These are phyloP conservation scores for Galerucella nymphaeae DNA, from an alignment of 2,888 invertebrate species.

Conservation along the genomic window DNA sequence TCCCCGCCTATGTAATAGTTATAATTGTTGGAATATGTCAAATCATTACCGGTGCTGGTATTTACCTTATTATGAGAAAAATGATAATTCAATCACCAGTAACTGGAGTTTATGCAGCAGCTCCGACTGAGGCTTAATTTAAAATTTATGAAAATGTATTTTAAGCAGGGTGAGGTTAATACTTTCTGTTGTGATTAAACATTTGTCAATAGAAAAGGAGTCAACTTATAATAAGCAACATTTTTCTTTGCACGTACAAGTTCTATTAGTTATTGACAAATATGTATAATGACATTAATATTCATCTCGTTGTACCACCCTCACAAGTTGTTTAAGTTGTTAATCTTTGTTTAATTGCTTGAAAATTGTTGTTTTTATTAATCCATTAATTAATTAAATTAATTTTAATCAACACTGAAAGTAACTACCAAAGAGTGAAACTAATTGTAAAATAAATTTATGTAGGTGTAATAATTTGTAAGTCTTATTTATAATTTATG, in stretches of 20 bases:
- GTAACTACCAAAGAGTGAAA: background rate
- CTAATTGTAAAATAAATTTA: background rate
- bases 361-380: background rate
- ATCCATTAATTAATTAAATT: too few relatives aligned
- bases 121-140: conserved; percentile 43
- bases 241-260: too few relatives aligned
- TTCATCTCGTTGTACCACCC: background rate
- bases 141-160: background rate
- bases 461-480: too few relatives aligned
- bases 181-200: background rate
- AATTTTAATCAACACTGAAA: background rate
- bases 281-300: too few relatives aligned
- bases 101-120: conserved; percentile 57
- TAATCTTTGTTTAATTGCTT: background rate
- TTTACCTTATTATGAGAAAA: conserved; percentile 77
- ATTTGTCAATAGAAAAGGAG: background rate
- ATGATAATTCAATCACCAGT: conserved; percentile 71
- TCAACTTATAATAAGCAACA: background rate
- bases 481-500: too few relatives aligned
- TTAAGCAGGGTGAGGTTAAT: background rate
- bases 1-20: conserved; percentile 84
- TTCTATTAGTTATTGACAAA: too few relatives aligned
- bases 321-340: too few relatives aligned
- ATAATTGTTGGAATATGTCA: conserved; percentile 76
- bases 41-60: conserved; percentile 75